Evolutionary conservation across 1,140 invertebrate genomes (phyloP), one percentile per base, ranked within the genome.

Genomic region (Lithobius niger): DNA sequence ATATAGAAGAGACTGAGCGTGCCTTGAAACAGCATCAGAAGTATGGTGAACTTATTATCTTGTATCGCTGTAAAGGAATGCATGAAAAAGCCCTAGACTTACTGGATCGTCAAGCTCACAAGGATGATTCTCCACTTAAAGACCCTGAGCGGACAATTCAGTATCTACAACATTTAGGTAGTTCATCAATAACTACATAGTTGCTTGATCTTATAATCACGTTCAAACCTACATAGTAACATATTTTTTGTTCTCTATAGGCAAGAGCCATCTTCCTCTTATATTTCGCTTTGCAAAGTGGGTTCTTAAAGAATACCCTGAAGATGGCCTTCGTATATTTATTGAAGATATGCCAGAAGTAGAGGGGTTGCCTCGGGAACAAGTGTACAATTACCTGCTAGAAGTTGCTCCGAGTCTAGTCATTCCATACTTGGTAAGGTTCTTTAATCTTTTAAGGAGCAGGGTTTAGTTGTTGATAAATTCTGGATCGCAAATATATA

Each of bases 201-300:
- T 19, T 47, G 22, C 10, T 21, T 47, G 10, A 15, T 15, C 15
- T 47, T 13, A 15, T 47, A 21, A 18, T 10, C 6, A 21, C 10
- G 44, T 47, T 36, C 6, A 36, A 36, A 36, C 31, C n/a, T 36
- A n/a, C n/a, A 36, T 36, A 10, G 6, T 10, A 6, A 36, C 6
- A 36, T 26, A 56, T 60, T 49, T 62, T n/a, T n/a, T n/a, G n/a
- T 64, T 61, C 61, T 49, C 62, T 70, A 22, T 63, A 83, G 83
- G 87, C 28, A 66, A 73, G 16, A 86, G 94, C 58, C 79, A 97
- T 67, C 79, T 96, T 59, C 82, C 90, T 61, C 69, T 97, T 28
- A 95, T 98, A 62, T 84, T 97, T 61, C 85, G 97, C 69, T 97
- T 93, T 75, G 80, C 91, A n/a, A 82, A 86, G 56, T 95, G 90